Evolutionary conservation across 2,797 vertebrate genomes (phyloP).

Genomic region (Acanthiza pusilla): DNA sequence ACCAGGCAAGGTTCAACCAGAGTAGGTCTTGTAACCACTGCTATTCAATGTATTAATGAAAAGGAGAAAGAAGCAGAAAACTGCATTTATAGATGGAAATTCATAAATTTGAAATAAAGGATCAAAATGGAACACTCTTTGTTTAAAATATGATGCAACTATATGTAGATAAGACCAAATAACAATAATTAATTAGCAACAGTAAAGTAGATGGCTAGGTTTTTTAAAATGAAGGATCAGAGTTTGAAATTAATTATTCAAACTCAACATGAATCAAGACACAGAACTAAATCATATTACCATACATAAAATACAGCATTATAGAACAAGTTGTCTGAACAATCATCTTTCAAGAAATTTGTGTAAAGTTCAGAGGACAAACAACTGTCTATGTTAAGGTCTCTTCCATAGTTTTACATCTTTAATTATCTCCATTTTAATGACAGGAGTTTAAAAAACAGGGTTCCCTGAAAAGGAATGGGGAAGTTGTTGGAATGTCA

Average conservation of each 20-base stretch:
- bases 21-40: neutral
- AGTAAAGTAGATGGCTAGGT: neutral
- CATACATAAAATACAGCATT: neutral
- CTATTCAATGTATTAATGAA: neutral
- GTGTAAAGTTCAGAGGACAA: neutral
- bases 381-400: neutral
- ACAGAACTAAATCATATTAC: neutral
- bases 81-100: neutral
- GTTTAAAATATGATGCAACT: neutral
- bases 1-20: neutral
- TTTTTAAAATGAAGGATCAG: neutral
- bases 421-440: neutral
- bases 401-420: neutral
- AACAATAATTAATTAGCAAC: neutral
- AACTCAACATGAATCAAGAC: neutral
- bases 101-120: neutral
- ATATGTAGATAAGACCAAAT: neutral
- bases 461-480: neutral
- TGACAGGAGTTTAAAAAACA: neutral
- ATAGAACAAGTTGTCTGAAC: neutral
- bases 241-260: neutral
- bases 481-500: neutral
- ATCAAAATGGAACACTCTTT: neutral
- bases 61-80: neutral
- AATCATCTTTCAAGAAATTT: neutral